These are phyloP conservation scores for Himalopsyche tibetana DNA, from an alignment of 2,888 invertebrate species.

Conservation along the genomic window DNA sequence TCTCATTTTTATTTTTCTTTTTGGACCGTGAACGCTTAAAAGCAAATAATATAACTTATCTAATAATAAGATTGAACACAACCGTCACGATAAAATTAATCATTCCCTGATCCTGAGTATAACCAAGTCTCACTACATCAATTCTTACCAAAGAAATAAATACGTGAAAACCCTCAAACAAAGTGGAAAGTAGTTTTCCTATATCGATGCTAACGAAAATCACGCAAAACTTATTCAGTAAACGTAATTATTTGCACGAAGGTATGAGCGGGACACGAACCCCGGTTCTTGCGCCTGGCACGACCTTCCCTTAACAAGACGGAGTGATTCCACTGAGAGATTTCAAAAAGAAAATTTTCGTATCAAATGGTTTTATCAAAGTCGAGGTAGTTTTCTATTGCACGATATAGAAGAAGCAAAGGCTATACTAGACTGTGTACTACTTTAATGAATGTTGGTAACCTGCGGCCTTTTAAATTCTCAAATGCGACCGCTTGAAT, in stretches of 20 bases:
- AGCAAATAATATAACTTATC: too few species aligned
- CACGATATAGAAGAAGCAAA: too few species aligned
- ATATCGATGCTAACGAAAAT: not conserved
- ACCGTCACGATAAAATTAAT: too few species aligned
- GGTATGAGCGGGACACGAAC: conserved; percentile 1
- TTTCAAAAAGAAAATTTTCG: not conserved
- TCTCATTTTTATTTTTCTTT: too few species aligned
- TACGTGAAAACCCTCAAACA: not conserved
- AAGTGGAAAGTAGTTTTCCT: not conserved
- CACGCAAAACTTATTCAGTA: conserved; percentile 2
- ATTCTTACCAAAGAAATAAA: not conserved
- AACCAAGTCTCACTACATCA: too few species aligned
- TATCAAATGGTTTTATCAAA: not conserved
- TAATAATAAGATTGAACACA: too few species aligned
- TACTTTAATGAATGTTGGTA: too few species aligned
- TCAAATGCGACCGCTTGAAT: too few species aligned
- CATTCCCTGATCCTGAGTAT: too few species aligned
- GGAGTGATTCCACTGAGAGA: not conserved
- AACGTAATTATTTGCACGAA: conserved; percentile 17
- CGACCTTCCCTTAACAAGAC: conserved; percentile 27
- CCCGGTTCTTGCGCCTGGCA: conserved; percentile 14
- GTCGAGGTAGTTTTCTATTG: not conserved
- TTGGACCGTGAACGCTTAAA: too few species aligned
- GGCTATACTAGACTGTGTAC: too few species aligned
- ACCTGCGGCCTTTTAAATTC: too few species aligned